Evolutionary conservation across 1,140 invertebrate species (phyloP).

Genomic region (Cotesia glomerata): DNA sequence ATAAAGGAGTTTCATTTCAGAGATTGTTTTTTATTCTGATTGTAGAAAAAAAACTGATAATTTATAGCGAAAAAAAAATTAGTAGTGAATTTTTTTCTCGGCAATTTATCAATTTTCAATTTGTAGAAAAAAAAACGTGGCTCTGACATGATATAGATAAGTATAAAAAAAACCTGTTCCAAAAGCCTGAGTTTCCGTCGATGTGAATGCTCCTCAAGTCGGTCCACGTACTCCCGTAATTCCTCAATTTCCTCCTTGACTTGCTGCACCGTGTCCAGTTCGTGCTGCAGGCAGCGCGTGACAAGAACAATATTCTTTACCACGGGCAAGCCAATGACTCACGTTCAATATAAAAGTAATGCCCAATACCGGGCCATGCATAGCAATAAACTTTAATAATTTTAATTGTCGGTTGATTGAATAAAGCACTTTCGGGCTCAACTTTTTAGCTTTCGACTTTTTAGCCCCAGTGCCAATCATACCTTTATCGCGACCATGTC

Average conservation of each 20-base stretch:
- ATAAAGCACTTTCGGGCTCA: neutral
- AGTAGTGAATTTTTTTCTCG: no score
- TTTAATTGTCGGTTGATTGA: conserved; percentile 1
- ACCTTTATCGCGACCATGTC: conserved; percentile 91
- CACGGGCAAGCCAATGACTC: conserved; percentile 1
- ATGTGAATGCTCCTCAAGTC: conserved; percentile 87
- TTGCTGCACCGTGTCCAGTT: conserved; percentile 89
- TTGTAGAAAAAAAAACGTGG: no score
- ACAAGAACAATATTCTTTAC: conserved; percentile 30
- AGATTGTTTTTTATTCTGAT: no score
- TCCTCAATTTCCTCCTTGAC: conserved; percentile 94
- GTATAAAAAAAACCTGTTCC: conserved; percentile 76
- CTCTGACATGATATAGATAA: neutral
- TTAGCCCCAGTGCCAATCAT: conserved; percentile 27
- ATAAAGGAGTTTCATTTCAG: no score
- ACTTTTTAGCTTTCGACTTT: no score
- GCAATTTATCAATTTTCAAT: no score
- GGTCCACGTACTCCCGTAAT: conserved; percentile 86
- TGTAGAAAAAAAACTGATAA: no score
- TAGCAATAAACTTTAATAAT: neutral
- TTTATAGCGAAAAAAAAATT: no score
- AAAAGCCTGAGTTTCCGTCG: conserved; percentile 83
- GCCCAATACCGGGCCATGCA: conserved; percentile 16
- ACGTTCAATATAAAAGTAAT: neutral
- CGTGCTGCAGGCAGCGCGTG: conserved; percentile 64